Conservation (phyloP, 2,797 vertebrate genomes). For the Lerista edwardsae region DNA sequence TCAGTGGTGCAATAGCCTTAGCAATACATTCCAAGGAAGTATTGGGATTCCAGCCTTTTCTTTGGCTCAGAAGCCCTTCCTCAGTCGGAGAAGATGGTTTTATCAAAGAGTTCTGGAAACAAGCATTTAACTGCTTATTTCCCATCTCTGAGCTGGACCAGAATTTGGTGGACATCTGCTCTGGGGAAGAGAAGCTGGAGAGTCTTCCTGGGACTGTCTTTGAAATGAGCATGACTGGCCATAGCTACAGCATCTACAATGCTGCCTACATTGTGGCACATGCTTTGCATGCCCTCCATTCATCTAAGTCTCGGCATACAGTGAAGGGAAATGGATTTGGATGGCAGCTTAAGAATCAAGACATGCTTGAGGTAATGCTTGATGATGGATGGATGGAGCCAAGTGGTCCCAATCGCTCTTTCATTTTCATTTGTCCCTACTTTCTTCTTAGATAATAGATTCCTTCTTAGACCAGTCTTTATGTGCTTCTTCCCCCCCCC, state of each 20-base stretch:
- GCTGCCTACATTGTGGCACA: not conserved
- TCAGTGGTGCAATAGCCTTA: not conserved
- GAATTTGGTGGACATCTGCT: not conserved
- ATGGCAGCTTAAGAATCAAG: not conserved
- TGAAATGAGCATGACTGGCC: not conserved
- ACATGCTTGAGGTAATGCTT: too few species aligned
- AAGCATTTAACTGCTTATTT: not conserved
- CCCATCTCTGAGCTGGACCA: too few species aligned
- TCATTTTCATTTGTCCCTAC: too few species aligned
- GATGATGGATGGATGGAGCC: too few species aligned
- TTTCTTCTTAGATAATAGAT: too few species aligned
- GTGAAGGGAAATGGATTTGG: not conserved
- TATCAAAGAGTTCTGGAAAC: not conserved
- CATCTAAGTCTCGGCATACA: not conserved
- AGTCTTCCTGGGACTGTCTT: not conserved
- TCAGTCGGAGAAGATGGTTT: not conserved
- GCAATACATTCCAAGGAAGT: not conserved
- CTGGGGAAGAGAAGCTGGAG: conserved; percentile 5
- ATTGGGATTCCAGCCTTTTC: conserved; percentile 1
- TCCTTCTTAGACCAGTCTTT: too few species aligned
- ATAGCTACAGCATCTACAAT: conserved; percentile 19
- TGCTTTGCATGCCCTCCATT: not conserved
- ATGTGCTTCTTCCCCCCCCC: too few species aligned
- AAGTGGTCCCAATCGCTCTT: too few species aligned
- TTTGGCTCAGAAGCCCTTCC: not conserved